Percentiles rank a stretch among this genome's conserved stretches.
phyloP scores from a whole-genome alignment of 2,113 vertebrate genomes.

The Tichodroma muraria region DNA sequence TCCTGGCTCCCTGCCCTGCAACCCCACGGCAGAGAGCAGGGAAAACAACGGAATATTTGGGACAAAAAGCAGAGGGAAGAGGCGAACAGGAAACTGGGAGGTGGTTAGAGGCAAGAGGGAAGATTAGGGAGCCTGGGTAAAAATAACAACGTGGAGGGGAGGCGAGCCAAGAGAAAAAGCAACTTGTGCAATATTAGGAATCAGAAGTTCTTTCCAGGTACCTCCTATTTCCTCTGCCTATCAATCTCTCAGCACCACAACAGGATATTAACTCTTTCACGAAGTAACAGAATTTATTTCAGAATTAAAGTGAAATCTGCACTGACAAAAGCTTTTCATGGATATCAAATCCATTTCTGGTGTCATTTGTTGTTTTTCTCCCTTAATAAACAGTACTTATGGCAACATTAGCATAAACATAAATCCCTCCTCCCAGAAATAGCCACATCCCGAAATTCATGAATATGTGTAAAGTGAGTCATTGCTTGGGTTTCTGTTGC shows the following conservation, averaged over 20 bases:
- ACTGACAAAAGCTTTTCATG: not conserved
- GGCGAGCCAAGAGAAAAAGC: not conserved
- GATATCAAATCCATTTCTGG: not conserved
- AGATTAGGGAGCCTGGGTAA: slow-evolving; percentile 10
- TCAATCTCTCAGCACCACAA: not conserved
- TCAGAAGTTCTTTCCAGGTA: slow-evolving; percentile 25
- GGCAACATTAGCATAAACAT: not conserved
- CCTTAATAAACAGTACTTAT: not conserved
- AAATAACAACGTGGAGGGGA: slow-evolving; percentile 14
- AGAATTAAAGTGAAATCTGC: not conserved
- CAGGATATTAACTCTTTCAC: slow-evolving; percentile 29
- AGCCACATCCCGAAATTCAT: not conserved
- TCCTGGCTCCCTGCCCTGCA: not conserved
- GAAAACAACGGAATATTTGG: not conserved
- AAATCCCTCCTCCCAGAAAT: not conserved
- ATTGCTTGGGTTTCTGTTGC: not conserved
- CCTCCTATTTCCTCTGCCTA: slow-evolving; percentile 52
- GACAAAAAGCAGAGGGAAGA: slow-evolving; percentile 8
- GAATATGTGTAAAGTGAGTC: not conserved
- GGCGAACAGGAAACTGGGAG: slow-evolving; percentile 6
- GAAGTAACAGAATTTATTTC: not conserved
- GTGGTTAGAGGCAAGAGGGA: not conserved
- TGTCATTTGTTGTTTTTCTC: fast-evolving
- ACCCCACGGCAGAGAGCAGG: not conserved
- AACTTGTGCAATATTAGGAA: not conserved